Conservation (phyloP, 2,113 vertebrate species). For the Vulpes ferrilata region DNA sequence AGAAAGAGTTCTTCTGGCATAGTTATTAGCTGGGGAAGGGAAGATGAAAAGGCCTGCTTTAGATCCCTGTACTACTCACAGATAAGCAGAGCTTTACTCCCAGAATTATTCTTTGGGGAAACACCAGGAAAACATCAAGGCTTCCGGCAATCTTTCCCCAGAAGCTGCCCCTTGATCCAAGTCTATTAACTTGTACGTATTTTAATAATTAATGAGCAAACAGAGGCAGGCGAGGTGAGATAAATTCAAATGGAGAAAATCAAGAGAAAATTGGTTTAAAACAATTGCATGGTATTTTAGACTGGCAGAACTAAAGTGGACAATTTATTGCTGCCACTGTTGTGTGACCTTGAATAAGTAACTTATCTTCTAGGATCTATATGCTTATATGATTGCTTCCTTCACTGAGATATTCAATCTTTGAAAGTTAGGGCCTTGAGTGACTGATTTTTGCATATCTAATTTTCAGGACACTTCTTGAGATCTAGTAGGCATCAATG, state of each 20-base stretch:
- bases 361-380: not conserved
- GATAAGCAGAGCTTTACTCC: not conserved
- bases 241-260: conserved; percentile 12
- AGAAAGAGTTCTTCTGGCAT: not conserved
- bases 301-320: not conserved
- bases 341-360: conserved; percentile 15
- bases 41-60: not conserved
- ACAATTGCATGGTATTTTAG: not conserved
- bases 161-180: not conserved
- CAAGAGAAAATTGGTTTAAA: not conserved
- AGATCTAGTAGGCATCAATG: not conserved
- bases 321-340: not conserved
- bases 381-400: not conserved
- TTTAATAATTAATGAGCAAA: not conserved
- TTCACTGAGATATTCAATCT: not conserved
- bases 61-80: not conserved
- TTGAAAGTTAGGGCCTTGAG: not conserved
- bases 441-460: not conserved
- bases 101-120: not conserved
- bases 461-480: not conserved
- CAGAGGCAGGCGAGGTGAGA: not conserved
- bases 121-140: not conserved
- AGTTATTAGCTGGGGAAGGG: not conserved
- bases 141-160: not conserved
- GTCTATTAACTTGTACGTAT: not conserved